Evolutionary conservation across 2,113 vertebrate species (phyloP), one percentile per base, ranked within the genome.

Genomic region (Polypterus bichir): DNA sequence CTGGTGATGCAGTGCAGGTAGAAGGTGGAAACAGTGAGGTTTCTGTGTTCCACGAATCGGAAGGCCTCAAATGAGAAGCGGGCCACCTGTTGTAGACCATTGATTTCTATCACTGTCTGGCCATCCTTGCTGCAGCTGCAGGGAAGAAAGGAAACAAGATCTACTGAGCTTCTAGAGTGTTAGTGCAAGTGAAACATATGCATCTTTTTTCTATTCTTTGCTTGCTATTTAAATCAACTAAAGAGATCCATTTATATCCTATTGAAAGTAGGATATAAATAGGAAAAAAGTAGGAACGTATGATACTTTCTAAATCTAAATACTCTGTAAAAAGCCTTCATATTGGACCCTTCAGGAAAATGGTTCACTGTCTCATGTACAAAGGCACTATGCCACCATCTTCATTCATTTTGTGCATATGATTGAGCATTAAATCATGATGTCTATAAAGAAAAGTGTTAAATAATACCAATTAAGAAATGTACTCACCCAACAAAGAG

Each of bases 401-500:
- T 27, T 27, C 27, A 27, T 27, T 27, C 2, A 27, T 27, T 27
- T 27, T 1, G 27, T 27, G 27, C 27, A 27, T 27, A 27, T 27
- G 27, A 27, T 27, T 27, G 27, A 27, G 27, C 27, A 27, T 27
- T 27, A 27, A 27, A 27, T 27, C 27, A 27, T 27, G 27, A 27
- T 27, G 27, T 27, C 27, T 27, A 27, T 27, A 27, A 27, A 27
- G 27, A 27, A 27, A 27, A 27, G 27, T 27, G 27, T 27, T 27
- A 7, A 8, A 7, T 53, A 7, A 8, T n/a, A 8, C 51, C 2
- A 7, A 8, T n/a, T 8, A 7, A 8, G 7, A 8, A 7, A 8
- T n/a, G 7, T 6, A 71, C 81, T 84, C 70, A 87, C 86, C 84
- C 84, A 0, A 87, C 70, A 64, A 88, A 87, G 48, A 87, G 80